Evolutionary conservation across 2,113 vertebrate species (phyloP).

Genomic region (Scomber colias): DNA sequence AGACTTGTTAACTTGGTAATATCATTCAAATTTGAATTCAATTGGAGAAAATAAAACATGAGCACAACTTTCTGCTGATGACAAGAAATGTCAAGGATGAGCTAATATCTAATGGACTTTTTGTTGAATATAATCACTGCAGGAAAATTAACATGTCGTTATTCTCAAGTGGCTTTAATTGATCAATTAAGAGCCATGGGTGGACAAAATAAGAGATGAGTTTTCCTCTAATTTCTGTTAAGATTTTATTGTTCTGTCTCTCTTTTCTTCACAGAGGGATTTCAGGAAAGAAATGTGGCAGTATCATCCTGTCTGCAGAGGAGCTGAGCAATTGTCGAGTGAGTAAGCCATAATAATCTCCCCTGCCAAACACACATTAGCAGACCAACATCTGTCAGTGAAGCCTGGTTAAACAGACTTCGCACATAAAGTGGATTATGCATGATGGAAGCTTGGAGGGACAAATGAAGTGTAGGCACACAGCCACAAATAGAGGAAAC

Average conservation of each 20-base stretch:
- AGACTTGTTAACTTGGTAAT: too few relatives aligned
- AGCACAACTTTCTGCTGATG: neutral
- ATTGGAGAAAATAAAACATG: neutral
- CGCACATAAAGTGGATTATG: slow-evolving; percentile 21
- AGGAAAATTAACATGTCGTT: slow-evolving; percentile 5
- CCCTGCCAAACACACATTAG: slow-evolving; percentile 34
- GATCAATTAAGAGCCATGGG: slow-evolving; percentile 7
- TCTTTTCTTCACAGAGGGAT: slow-evolving; percentile 79
- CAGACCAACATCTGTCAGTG: slow-evolving; percentile 49
- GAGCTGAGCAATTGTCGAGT: slow-evolving; percentile 87
- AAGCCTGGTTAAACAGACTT: slow-evolving; percentile 35
- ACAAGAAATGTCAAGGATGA: neutral
- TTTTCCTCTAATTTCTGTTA: slow-evolving; percentile 22
- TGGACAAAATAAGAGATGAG: slow-evolving; percentile 6
- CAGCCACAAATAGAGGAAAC: neutral
- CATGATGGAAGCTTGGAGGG: neutral
- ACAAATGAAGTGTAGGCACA: neutral
- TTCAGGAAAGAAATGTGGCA: slow-evolving; percentile 84
- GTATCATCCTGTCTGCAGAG: slow-evolving; percentile 82
- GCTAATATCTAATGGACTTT: neutral
- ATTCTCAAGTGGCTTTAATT: slow-evolving; percentile 4
- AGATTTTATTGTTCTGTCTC: slow-evolving; percentile 41
- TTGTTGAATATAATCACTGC: neutral
- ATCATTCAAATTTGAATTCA: too few relatives aligned
- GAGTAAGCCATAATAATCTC: slow-evolving; percentile 67